These are phyloP conservation scores for Agapornis canus DNA, from an alignment of 2,797 vertebrate genomes.

Conservation along the genomic window DNA sequence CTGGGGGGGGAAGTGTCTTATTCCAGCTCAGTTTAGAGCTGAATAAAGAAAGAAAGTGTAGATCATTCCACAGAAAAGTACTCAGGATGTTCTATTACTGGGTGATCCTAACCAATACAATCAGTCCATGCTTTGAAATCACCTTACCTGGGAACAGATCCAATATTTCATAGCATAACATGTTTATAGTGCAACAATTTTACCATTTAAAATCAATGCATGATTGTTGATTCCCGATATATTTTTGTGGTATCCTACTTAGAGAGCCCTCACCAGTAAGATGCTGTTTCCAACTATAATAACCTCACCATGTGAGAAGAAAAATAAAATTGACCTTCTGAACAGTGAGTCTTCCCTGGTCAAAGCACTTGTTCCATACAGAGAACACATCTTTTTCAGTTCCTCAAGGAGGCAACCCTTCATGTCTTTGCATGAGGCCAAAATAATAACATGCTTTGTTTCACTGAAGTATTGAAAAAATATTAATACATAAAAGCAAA, in stretches of 20 bases:
- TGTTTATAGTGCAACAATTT: neutral
- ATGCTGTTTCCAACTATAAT: neutral
- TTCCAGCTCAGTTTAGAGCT: neutral
- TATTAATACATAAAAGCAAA: neutral
- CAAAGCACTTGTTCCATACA: neutral
- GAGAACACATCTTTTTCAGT: neutral
- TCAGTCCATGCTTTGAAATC: neutral
- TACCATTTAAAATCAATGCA: neutral
- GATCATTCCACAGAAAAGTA: neutral
- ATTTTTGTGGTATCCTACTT: neutral
- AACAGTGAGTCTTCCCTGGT: neutral
- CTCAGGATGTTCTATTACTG: neutral
- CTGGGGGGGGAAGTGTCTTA: rapidly evolving
- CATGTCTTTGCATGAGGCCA: neutral
- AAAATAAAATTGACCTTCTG: neutral
- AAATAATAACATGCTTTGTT: neutral
- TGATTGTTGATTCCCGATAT: neutral
- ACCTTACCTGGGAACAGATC: neutral
- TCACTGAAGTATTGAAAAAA: neutral
- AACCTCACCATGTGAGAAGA: neutral
- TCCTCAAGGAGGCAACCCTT: neutral
- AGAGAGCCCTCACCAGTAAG: neutral
- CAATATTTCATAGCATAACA: neutral
- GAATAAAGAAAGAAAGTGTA: neutral
- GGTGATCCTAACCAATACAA: neutral